Evolutionary conservation across 2,888 invertebrate genomes (phyloP).

Genomic region (Trimorus sp.): DNA sequence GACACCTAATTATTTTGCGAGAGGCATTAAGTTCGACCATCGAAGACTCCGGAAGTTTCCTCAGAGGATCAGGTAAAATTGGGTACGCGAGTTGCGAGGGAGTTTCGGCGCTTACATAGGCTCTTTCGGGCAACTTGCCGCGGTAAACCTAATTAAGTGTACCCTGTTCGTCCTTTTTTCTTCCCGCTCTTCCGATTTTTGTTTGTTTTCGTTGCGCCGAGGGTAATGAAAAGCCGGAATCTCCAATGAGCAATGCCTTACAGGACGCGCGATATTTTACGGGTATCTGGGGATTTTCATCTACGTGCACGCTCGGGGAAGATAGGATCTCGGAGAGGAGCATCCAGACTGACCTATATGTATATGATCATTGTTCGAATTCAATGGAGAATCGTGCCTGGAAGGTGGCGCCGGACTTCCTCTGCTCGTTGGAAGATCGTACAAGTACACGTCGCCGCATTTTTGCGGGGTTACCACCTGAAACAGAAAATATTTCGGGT

Average conservation of each 20-base stretch:
- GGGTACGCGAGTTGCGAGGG: too few relatives aligned
- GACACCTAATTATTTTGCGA: too few relatives aligned
- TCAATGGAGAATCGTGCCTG: conserved; percentile 78
- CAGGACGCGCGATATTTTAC: conserved; percentile 17
- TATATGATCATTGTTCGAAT: conserved; percentile 77
- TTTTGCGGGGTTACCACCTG: conserved; percentile 88
- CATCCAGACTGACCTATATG: conserved; percentile 74
- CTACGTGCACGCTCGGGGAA: conserved; percentile 21
- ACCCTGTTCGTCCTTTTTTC: too few relatives aligned
- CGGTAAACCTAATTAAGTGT: conserved; percentile 5
- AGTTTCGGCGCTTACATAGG: neutral
- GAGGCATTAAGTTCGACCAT: too few relatives aligned
- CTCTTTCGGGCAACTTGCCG: conserved; percentile 6
- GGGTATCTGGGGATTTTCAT: conserved; percentile 45
- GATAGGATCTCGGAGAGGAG: conserved; percentile 51
- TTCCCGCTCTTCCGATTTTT: too few relatives aligned
- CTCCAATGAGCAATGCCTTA: conserved; percentile 10
- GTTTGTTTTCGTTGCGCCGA: too few relatives aligned
- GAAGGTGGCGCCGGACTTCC: conserved; percentile 78
- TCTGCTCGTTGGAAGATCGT: conserved; percentile 84
- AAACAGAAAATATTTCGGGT: conserved; percentile 64
- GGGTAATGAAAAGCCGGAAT: neutral
- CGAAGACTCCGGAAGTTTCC: too few relatives aligned
- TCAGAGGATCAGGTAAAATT: too few relatives aligned
- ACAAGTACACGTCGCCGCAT: conserved; percentile 88